Base-by-base conservation (phyloP, 1,140 invertebrate genomes). In the Neotoxoptera formosana region DNA sequence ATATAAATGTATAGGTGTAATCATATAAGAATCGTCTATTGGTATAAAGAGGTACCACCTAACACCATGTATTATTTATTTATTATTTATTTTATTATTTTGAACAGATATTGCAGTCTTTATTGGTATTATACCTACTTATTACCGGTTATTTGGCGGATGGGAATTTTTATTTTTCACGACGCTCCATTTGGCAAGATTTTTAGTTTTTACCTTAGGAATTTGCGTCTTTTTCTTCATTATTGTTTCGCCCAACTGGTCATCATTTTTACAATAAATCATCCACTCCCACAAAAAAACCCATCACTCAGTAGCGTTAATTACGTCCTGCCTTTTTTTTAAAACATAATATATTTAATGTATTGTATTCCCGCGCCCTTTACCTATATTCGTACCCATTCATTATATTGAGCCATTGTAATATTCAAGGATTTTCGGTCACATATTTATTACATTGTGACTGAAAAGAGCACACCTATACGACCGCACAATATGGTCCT, bases 341-440 rank as follows among this genome's bases (percentile, higher is more conserved):
- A 4, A n/a, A 67, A 67, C 30, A n/a, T 67, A n/a, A 67, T n/a
- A 67, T 67, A 67, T n/a, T 14, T 67, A 4, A 17, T 14, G 30
- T n/a, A 67, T 67, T 67, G 30, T n/a, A 76, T 76, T 76, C 11
- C 14, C n/a, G 30, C 14, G n/a, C n/a, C 60, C 60, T 76, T 76
- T 76, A 76, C 60, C 30, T 34, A 76, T n/a, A 76, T 76, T 76
- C n/a, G n/a, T n/a, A 76, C 60, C n/a, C n/a, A n/a, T 23, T n/a
- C 30, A 67, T 17, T n/a, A 76, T 76, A 53, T 67, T 20, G 30
- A 76, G 1, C 60, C 60, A 76, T 76, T 76, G 14, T 76, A 76
- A 76, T 76, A 76, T 76, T 76, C 60, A 76, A 76, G 60, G 60
- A 76, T 76, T 76, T 76, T n/a, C 60, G 30, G 60, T 76, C 14